Base-by-base conservation (phyloP, 1,140 invertebrate species). In the Dendrolimus kikuchii region DNA sequence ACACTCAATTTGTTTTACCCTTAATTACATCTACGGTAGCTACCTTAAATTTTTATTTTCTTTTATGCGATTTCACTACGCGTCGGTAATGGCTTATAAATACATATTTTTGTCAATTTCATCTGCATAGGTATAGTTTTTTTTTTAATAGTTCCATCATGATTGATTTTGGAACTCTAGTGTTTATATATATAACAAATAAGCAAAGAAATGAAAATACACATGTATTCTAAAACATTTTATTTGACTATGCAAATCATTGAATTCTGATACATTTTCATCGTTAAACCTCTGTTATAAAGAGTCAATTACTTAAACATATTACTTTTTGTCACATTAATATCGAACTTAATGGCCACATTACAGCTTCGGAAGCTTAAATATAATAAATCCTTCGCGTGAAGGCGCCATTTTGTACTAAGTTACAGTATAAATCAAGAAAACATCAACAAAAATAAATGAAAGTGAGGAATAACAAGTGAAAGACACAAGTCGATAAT, bases 241-340 rank as follows among this genome's bases (percentile, higher is more conserved):
- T 85, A 85, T 85, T 85, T 78, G 72, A 77, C 73, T 84, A 78
- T 75, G 68, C 70, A 76, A 76, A 71, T 79, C 61, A 76, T 73
- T 69, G 63, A 73, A 70, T 73, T 42, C 70, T 73, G 62, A 72
- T 81, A 82, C 76, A 81, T 55, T 69, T 73, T 69, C 57, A 70
- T 71, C 64, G 66, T 79, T 66, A 74, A 79, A 63, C 55, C 64
- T 71, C 74, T 60, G 77, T 74, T 79, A 76, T 70, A 68, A 74
- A 73, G 65, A 69, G 64, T 77, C 67, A 79, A 71, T 74, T 69
- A 68, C 74, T 80, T 81, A 83, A 65, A 81, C 62, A 65, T 44
- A 65, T 61, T 74, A 77, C 23, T 53, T 49, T 57, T 56, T 56
- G 53, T 70, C 64, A 77, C 67, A 68, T 68, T 3, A 77, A 77